Base-by-base conservation (phyloP, 2,113 vertebrate species). In the Callipepla squamata region DNA sequence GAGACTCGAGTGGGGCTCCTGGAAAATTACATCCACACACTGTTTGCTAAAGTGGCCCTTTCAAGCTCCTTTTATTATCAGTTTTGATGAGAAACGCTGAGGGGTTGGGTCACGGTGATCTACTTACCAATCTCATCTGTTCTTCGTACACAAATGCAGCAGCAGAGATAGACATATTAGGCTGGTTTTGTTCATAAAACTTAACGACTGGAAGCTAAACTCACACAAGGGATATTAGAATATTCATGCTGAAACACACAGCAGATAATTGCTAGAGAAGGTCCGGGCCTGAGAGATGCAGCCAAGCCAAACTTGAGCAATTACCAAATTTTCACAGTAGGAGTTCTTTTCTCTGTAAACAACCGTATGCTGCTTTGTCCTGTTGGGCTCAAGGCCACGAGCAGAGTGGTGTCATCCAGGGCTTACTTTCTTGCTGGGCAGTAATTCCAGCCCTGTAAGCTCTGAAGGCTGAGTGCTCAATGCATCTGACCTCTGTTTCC, bases 11-110 rank as follows among this genome's bases (percentile, higher is more conserved):
- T 7, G 0, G 67, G 80, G 61, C 81, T 93, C 80, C 83, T 89
- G 67, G 82, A 93, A 95, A 96, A 87, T 92, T 95, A 44, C 67
- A 95, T 86, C 65, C 80, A 68, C 79, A 45, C 22, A 67, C 63
- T 66, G 25, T 89, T 90, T 85, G 85, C 70, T 90, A 30, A 78
- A 95, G 96, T 78, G 74, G 79, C 66, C 77, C 69, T 81, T 95
- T 91, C 66, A 66, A 65, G 51, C 53, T 92, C 59, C 47, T 85
- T 95, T 94, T 90, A 91, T 94, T 80, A 88, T 89, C 86, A 76
- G 42, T 77, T 92, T 66, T 19, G 22, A 87, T 93, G 91, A 86
- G 77, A 94, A 90, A 74, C 65, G 92, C 80, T 65, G 80, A 86
- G 81, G 51, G 67, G 48, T 91, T 78, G 65, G 67, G 48, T 91